Evolutionary conservation across 2,797 vertebrate genomes (phyloP), one percentile per base, ranked within the genome.

Genomic region (Phylloscopus collybita): DNA sequence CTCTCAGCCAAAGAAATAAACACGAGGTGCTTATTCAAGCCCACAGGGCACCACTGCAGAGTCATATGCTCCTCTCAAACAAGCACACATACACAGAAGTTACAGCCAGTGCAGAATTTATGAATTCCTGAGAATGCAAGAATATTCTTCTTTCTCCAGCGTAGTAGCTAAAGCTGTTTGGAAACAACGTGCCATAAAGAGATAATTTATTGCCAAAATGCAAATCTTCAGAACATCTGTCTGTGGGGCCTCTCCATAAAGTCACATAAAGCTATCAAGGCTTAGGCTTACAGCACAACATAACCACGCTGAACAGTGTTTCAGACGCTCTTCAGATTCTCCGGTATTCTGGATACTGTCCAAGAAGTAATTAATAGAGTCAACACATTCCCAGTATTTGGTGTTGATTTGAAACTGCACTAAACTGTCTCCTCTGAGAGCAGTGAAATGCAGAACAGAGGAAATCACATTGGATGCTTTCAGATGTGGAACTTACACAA

Each of bases 321-420:
- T 85, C 91, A 87, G 57, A 69, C 0, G 0, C 66, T 82, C 61
- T 91, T 88, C 86, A 84, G 49, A 60, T 88, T 53, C 83, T 45
- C 80, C 0, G 0, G 62, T 54, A 56, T 69, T 74, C 89, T 96
- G 95, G 93, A 83, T 29, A 44, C 36, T 42, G 42, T 80, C 89
- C 96, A 96, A 93, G 61, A 1, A 59, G 51, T 83, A 93, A 96
- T 95, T 92, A 95, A 96, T 62, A 92, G 75, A 94, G 91, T 70
- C 85, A 92, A 95, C 88, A 84, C 29, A 29, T 64, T 88, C 82
- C 62, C 44, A 60, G 54, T 74, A 64, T 56, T 94, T 76, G 70
- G 60, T 80, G 73, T 79, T 86, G 82, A 74, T 66, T 91, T 84
- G 80, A 64, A 92, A 79, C 75, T 8, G 3, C 60, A 88, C 34